Conservation (phyloP, 2,797 vertebrate species). For the Ctenosaura bakeri region DNA sequence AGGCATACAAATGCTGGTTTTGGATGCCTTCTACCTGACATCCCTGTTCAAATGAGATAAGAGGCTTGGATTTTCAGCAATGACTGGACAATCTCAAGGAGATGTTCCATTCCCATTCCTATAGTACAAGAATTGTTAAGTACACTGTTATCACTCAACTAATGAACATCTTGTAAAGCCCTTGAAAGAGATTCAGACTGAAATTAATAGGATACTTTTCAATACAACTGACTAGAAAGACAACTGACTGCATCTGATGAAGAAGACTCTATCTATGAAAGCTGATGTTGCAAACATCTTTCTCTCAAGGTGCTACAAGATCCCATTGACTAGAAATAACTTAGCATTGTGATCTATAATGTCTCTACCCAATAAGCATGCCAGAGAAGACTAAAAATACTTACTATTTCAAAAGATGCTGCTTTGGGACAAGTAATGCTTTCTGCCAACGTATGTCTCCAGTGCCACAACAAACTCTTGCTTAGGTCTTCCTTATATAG, state of each 20-base stretch:
- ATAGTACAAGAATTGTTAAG: no score
- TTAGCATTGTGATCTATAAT: background rate
- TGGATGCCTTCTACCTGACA: background rate
- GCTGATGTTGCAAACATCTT: no score
- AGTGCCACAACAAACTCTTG: conserved; percentile 34
- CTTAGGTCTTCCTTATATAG: conserved; percentile 62
- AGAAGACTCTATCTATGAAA: no score
- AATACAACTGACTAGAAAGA: background rate
- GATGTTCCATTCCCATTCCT: background rate
- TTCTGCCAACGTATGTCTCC: background rate
- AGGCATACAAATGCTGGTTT: background rate
- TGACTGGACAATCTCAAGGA: background rate
- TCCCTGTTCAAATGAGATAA: no score
- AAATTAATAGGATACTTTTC: background rate
- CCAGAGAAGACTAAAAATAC: conserved; percentile 16
- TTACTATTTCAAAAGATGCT: conserved; percentile 19
- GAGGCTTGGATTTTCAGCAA: background rate
- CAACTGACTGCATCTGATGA: no score
- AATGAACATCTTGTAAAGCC: no score
- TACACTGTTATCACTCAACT: background rate
- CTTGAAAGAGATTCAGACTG: background rate
- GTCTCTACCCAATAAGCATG: background rate
- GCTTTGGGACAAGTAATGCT: background rate
- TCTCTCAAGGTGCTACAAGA: no score
- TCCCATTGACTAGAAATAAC: background rate